Evolutionary conservation across 2,797 vertebrate species (phyloP).

Genomic region (Xyrichtys novacula): DNA sequence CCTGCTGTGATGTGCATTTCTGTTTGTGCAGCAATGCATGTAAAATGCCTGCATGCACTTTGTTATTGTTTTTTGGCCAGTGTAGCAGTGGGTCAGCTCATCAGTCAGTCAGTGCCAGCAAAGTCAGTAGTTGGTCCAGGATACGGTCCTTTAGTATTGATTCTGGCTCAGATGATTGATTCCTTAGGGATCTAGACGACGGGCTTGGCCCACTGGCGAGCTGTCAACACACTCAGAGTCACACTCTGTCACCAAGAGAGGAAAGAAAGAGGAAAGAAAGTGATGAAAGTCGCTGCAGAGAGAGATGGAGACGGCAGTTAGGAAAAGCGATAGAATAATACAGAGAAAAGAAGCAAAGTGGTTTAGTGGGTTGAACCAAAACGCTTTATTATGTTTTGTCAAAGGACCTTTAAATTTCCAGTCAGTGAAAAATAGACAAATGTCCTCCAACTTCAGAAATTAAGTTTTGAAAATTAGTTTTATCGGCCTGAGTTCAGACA

Average conservation of each 20-base stretch:
- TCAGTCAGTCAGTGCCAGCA: constrained; percentile 57
- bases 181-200: constrained; percentile 50
- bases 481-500: not conserved
- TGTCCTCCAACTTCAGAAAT: not conserved
- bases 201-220: constrained; percentile 50
- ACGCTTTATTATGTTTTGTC: constrained; percentile 10
- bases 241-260: constrained; percentile 56
- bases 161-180: constrained; percentile 74
- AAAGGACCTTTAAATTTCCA: constrained; percentile 24
- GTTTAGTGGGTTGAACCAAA: constrained; percentile 18
- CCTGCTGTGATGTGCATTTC: constrained; percentile 27
- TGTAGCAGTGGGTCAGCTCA: constrained; percentile 39
- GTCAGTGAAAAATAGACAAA: constrained; percentile 12
- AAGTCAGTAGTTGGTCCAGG: constrained; percentile 46
- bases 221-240: constrained; percentile 65
- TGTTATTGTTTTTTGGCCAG: constrained; percentile 45
- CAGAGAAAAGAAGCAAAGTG: constrained; percentile 20
- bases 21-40: constrained; percentile 41
- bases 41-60: constrained; percentile 24
- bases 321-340: constrained; percentile 11
- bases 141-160: constrained; percentile 72
- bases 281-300: constrained; percentile 16
- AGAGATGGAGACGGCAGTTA: not conserved
- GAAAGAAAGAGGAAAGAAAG: constrained; percentile 24
- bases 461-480: not conserved